These are phyloP conservation scores for Musca vetustissima DNA, from an alignment of 1,140 invertebrate genomes.

Conservation along the genomic window DNA sequence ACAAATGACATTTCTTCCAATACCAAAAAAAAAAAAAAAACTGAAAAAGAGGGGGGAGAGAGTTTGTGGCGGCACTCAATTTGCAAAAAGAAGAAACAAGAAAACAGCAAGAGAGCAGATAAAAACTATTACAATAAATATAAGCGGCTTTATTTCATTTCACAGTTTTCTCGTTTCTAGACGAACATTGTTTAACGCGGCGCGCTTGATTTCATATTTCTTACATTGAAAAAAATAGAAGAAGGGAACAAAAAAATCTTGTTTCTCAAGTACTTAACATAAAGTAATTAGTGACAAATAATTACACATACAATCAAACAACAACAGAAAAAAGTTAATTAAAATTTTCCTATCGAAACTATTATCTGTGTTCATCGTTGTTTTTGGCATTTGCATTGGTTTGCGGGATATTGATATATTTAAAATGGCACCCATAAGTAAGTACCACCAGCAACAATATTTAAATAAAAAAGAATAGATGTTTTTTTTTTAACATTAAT, in stretches of 20 bases:
- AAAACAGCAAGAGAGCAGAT: background rate
- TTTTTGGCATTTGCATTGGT: slow-evolving; percentile 22
- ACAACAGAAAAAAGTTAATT: too few species aligned
- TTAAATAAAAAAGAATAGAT: too few species aligned
- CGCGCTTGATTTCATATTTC: too few species aligned
- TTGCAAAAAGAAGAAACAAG: background rate
- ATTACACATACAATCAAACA: too few species aligned
- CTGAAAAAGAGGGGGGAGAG: slow-evolving; percentile 8
- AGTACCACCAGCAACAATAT: too few species aligned
- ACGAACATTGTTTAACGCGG: too few species aligned
- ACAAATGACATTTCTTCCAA: background rate
- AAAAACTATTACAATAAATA: slow-evolving; percentile 47
- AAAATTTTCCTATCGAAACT: too few species aligned
- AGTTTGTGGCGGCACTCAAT: too few species aligned
- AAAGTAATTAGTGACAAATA: slow-evolving; percentile 1
- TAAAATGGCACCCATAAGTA: slow-evolving; percentile 46
- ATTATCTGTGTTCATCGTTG: too few species aligned
- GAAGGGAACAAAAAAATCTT: background rate
- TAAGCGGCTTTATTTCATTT: slow-evolving; percentile 46
- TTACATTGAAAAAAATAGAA: background rate
- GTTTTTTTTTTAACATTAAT: too few species aligned
- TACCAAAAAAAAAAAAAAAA: background rate
- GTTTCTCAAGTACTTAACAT: background rate
- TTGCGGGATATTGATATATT: slow-evolving; percentile 37
- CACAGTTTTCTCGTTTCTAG: slow-evolving; percentile 13